phyloP scores from a whole-genome alignment of 2,888 invertebrate species.

The Pseudanteris insignis region DNA sequence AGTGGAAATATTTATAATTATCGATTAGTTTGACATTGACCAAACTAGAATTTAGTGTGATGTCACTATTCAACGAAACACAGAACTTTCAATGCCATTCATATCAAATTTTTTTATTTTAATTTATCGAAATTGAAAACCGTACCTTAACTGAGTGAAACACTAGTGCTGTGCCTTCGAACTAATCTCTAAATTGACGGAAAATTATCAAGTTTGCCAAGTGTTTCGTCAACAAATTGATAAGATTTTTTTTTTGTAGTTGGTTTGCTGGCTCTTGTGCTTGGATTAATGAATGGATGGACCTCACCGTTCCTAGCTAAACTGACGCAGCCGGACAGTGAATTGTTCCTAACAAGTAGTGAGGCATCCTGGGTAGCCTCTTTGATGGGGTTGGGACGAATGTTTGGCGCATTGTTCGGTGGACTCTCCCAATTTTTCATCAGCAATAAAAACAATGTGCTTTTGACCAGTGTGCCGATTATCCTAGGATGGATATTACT shows the following conservation, averaged over 20 bases:
- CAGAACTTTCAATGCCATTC: too few species aligned
- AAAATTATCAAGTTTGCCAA: too few species aligned
- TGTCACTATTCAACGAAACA: too few species aligned
- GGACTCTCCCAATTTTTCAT: slow-evolving; percentile 35
- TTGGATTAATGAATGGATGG: slow-evolving; percentile 55
- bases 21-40: too few species aligned
- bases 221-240: too few species aligned
- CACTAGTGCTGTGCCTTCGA: too few species aligned
- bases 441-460: slow-evolving; percentile 46
- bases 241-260: slow-evolving; percentile 41
- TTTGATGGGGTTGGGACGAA: slow-evolving; percentile 49
- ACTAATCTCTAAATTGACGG: too few species aligned
- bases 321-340: slow-evolving; percentile 42
- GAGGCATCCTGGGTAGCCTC: slow-evolving; percentile 55
- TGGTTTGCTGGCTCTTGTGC: slow-evolving; percentile 46
- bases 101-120: too few species aligned
- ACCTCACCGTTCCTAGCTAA: slow-evolving; percentile 55
- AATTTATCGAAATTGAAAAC: too few species aligned
- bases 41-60: too few species aligned
- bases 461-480: slow-evolving; percentile 43
- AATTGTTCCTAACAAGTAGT: slow-evolving; percentile 38
- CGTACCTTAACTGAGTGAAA: too few species aligned
- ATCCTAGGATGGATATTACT: slow-evolving; percentile 42
- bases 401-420: slow-evolving; percentile 50
- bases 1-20: too few species aligned